A percentile compares a stretch with the other conserved stretches of the same genome.
Conservation (phyloP, 2,888 invertebrate species). For the Myopa tessellatipennis region DNA sequence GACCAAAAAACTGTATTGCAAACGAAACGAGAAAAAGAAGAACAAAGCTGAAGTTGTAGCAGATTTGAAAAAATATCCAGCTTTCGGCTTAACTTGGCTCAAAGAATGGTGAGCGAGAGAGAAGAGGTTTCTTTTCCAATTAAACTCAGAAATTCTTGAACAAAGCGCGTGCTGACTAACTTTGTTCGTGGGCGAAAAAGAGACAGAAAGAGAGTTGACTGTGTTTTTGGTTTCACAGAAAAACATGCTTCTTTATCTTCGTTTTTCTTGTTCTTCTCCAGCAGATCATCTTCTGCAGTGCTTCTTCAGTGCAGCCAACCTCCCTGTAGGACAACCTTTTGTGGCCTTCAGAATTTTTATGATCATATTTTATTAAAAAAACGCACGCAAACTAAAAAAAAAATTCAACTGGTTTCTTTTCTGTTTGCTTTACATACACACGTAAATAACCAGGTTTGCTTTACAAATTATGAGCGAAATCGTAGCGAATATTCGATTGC, state of each 20-base stretch:
- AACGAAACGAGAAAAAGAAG: not conserved
- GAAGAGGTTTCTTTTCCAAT: not conserved
- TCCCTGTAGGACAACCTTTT: slow-evolving; percentile 16
- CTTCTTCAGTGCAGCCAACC: too few species aligned
- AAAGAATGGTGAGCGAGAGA: not conserved
- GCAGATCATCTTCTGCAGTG: too few species aligned
- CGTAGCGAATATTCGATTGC: not conserved
- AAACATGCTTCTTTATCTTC: not conserved
- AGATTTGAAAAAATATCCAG: not conserved
- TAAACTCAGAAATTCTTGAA: not conserved
- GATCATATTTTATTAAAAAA: not conserved
- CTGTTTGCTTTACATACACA: not conserved
- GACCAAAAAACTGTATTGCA: slow-evolving; percentile 4
- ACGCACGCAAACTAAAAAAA: not conserved
- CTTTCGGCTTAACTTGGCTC: slow-evolving; percentile 2
- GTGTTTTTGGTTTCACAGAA: not conserved
- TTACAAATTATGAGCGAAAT: not conserved
- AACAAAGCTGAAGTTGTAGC: not conserved
- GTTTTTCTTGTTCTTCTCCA: not conserved
- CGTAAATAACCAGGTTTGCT: too few species aligned
- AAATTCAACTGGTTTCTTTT: not conserved
- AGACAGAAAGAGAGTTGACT: not conserved
- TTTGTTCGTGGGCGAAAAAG: not conserved
- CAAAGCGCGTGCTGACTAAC: not conserved
- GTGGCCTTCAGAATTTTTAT: slow-evolving; percentile 28